Evolutionary conservation across 2,888 invertebrate species (phyloP), one percentile per base, ranked within the genome.

Genomic region (Synergus japonicus): DNA sequence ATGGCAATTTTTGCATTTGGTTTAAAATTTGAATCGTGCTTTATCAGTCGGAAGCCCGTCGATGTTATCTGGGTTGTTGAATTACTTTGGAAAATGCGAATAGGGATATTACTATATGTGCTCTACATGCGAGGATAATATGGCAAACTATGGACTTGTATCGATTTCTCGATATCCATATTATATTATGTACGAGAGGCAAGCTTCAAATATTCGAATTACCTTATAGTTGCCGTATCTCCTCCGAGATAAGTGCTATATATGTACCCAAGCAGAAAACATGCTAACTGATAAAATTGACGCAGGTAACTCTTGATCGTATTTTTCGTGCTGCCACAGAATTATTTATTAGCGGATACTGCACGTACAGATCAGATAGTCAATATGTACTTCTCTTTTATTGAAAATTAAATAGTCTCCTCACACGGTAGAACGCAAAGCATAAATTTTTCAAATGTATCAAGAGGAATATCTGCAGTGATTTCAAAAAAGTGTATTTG

Each of bases 31-130:
- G 37, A 41, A 37, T 64, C 37, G 15, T 64, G 37, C 13, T 41
- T 29, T 63, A 29, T 43, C 43, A 78, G 78, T 77, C 77, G 82
- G 84, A 87, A 85, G 83, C 83, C 82, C 84, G 81, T 80, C 80
- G 84, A 87, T 84, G 86, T 86, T 85, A 88, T 87, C 86, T 87
- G 82, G 76, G 73, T 83, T 83, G 84, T 87, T 86, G 83, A 85
- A 86, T 88, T 87, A 86, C 86, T 81, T 82, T 81, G 83, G 83
- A 84, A 84, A 87, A 86, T 84, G 80, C 78, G 86, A 87, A 83
- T 78, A 81, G 84, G 82, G 79, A 85, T 84, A 87, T 83, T 81
- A 81, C 65, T 22, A 66, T 81, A 79, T 76, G 78, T 80, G 65
- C 79, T 63, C 79, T 78, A 78, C 60, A 78, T 79, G 37, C 5